Conservation (phyloP, 2,888 invertebrate species). For the Calliphora vomitoria region DNA sequence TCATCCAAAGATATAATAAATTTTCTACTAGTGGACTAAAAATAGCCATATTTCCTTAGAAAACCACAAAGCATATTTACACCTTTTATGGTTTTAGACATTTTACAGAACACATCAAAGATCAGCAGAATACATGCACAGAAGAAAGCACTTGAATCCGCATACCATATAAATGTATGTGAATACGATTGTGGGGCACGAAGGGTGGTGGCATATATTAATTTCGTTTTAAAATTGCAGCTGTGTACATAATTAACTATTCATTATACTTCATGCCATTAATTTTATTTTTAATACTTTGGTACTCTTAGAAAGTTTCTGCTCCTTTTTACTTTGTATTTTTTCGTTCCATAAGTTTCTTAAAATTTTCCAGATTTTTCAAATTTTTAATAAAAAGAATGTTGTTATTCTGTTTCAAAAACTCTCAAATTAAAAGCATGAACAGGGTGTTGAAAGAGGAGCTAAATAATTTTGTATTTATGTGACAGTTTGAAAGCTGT, state of each 20-base stretch:
- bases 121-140: not conserved
- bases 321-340: not conserved
- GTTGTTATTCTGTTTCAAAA: not conserved
- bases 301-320: not conserved
- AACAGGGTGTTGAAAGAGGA: not conserved
- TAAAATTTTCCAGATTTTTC: slow-evolving; percentile 6
- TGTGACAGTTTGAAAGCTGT: slow-evolving; percentile 17
- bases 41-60: slow-evolving; percentile 30
- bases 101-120: slow-evolving; percentile 43
- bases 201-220: slow-evolving; percentile 21
- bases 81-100: slow-evolving; percentile 26
- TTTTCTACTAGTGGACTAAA: not conserved
- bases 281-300: not conserved
- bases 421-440: not conserved
- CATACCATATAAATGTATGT: not conserved
- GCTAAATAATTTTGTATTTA: slow-evolving; percentile 10
- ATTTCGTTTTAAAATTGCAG: slow-evolving; percentile 45
- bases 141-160: not conserved
- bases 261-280: slow-evolving; percentile 22
- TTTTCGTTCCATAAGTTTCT: not conserved
- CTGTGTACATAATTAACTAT: slow-evolving; percentile 56
- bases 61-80: slow-evolving; percentile 41
- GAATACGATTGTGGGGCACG: not conserved
- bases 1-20: slow-evolving; percentile 17
- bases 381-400: not conserved